Base-by-base conservation (phyloP, 2,113 vertebrate species). In the Cinclus mexicanus region DNA sequence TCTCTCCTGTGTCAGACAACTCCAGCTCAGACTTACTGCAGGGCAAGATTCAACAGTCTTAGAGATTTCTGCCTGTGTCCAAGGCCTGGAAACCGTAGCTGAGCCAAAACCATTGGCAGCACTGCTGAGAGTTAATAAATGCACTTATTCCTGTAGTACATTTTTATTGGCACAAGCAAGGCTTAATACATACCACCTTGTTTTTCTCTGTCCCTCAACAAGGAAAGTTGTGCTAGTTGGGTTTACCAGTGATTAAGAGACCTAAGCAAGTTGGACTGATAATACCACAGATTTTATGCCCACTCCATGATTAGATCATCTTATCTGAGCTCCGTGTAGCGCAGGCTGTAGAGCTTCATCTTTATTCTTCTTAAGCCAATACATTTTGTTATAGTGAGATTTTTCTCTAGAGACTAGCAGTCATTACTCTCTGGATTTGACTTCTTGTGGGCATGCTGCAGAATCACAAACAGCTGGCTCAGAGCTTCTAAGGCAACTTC, bases 121-220 rank as follows among this genome's bases (percentile, higher is more conserved):
- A 29, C 77, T 87, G 83, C 86, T 83, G 83, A 77, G 80, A 91
- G 31, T 94, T 94, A 95, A 87, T 93, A 97, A 95, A 97, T 90
- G 79, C 57, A 80, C 85, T 87, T 56, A 91, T 95, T 93, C 75
- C 90, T 92, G 85, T 67, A 89, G 77, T 91, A 94, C 89, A 84
- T 96, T 95, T 94, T 90, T 87, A 87, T 89, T 95, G 94, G 95
- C 80, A 71, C 49, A 47, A 96, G 44, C 0, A 5, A 92, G 49
- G 29, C 57, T 78, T 95, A 79, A 89, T 91, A 90, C 86, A 87
- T 52, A 92, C 64, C 77, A 75, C 93, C 86, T 90, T 90, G 77
- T 90, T 96, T 93, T 90, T 69, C 65, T 56, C 47, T 82, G 25
- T n/a, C 64, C 76, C 80, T 82, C 69, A 87, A 61, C 92, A 80